phyloP scores from a whole-genome alignment of 2,797 vertebrate species.

The Serranus cabrilla region DNA sequence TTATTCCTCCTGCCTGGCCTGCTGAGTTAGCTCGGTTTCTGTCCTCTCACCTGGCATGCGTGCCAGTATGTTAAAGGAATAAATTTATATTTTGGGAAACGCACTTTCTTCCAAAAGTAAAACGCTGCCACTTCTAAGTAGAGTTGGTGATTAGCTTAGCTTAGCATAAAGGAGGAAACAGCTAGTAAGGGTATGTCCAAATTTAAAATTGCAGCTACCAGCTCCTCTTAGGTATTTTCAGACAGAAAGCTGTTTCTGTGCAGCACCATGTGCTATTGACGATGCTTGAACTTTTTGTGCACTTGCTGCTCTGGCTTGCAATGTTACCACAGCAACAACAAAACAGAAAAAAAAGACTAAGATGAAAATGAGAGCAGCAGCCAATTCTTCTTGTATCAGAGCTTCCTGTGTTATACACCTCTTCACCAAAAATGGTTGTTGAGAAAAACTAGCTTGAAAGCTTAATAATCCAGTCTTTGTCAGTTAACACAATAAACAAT shows the following conservation, averaged over 20 bases:
- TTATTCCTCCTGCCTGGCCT: conserved; percentile 7
- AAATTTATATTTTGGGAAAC: conserved; percentile 3
- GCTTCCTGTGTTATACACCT: too few species aligned
- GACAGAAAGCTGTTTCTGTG: conserved; percentile 1
- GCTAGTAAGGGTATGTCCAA: conserved; percentile 1
- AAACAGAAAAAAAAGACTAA: conserved; percentile 3
- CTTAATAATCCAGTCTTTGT: too few species aligned
- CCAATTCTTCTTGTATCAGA: not conserved
- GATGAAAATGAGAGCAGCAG: not conserved
- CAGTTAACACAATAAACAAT: too few species aligned
- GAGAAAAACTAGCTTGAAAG: too few species aligned
- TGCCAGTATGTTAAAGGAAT: not conserved
- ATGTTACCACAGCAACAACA: conserved; percentile 8
- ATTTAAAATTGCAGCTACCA: not conserved
- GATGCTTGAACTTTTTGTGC: not conserved
- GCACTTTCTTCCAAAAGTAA: not conserved
- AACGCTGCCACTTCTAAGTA: not conserved
- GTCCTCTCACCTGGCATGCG: not conserved
- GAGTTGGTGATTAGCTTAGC: conserved; percentile 11
- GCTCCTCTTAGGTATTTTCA: not conserved
- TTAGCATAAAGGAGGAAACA: conserved; percentile 7
- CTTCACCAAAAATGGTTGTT: too few species aligned
- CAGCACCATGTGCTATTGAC: not conserved
- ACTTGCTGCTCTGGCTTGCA: not conserved
- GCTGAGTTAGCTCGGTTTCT: not conserved